phyloP scores from a whole-genome alignment of 2,888 invertebrate genomes.

The Buathra laborator region DNA sequence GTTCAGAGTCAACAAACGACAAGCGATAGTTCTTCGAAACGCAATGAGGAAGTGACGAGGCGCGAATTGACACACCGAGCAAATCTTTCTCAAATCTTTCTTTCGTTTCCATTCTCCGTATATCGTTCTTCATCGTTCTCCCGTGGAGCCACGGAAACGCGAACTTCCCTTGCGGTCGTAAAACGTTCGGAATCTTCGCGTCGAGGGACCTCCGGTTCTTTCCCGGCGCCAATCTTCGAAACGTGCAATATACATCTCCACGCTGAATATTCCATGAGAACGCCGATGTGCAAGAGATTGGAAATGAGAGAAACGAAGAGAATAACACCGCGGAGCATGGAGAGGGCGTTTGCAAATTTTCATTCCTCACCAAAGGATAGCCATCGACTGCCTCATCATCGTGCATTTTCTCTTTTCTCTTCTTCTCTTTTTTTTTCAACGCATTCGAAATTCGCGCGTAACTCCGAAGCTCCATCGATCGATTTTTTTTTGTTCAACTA shows the following conservation, averaged over 20 bases:
- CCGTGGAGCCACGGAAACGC: constrained; percentile 31
- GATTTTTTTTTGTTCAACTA: too few species aligned
- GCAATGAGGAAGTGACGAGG: constrained; percentile 63
- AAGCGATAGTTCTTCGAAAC: constrained; percentile 44
- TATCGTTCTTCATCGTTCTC: constrained; percentile 3
- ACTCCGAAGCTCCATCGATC: too few species aligned
- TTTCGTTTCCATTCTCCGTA: constrained; percentile 20
- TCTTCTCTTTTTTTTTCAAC: too few species aligned
- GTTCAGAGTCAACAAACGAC: constrained; percentile 37
- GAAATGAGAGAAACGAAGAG: constrained; percentile 6
- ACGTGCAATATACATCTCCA: constrained; percentile 21
- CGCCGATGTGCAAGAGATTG: constrained; percentile 22
- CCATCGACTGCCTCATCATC: too few species aligned
- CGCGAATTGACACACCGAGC: constrained; percentile 56
- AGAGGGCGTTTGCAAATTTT: constrained; percentile 1
- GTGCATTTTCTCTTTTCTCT: too few species aligned
- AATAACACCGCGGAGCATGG: not conserved
- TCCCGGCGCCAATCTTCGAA: constrained; percentile 11
- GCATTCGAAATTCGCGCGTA: too few species aligned
- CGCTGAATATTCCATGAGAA: constrained; percentile 31
- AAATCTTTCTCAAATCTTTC: constrained; percentile 47
- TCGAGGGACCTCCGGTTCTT: constrained; percentile 18
- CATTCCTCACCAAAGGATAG: not conserved
- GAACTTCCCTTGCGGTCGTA: constrained; percentile 11
- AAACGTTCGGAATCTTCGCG: constrained; percentile 43